Evolutionary conservation across 2,888 invertebrate genomes (phyloP).

Genomic region (Caradrina clavipalpis): DNA sequence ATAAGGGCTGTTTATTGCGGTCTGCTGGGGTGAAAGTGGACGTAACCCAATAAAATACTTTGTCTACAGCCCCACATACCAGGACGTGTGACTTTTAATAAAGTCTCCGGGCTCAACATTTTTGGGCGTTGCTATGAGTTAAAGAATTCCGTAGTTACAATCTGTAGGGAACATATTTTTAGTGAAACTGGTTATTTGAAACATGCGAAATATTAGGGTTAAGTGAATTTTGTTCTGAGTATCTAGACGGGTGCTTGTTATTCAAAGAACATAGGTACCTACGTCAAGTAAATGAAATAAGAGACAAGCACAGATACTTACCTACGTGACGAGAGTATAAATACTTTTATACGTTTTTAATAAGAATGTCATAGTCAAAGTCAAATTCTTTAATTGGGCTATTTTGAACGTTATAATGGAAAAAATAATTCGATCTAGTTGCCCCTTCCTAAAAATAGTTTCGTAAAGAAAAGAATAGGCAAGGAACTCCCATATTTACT

Average conservation of each 20-base stretch:
- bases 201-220: slow-evolving; percentile 17
- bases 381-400: no score
- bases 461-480: no score
- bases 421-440: no score
- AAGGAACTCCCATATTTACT: no score
- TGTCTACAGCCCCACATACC: slow-evolving; percentile 70
- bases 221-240: slow-evolving; percentile 12
- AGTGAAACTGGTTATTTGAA: slow-evolving; percentile 11
- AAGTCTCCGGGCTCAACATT: slow-evolving; percentile 61
- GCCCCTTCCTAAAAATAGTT: no score
- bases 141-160: slow-evolving; percentile 43
- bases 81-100: slow-evolving; percentile 74
- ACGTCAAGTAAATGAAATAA: slow-evolving; percentile 23
- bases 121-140: slow-evolving; percentile 50
- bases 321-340: slow-evolving; percentile 12
- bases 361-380: slow-evolving; percentile 1
- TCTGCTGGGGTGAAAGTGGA: slow-evolving; percentile 65
- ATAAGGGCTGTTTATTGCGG: slow-evolving; percentile 78
- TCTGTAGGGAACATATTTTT: slow-evolving; percentile 16
- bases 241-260: not conserved
- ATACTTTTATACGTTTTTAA: not conserved
- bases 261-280: not conserved
- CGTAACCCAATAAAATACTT: slow-evolving; percentile 76
- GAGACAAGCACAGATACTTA: slow-evolving; percentile 9
- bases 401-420: no score